phyloP scores from a whole-genome alignment of 2,113 vertebrate species.

The Lagopus leucura region DNA sequence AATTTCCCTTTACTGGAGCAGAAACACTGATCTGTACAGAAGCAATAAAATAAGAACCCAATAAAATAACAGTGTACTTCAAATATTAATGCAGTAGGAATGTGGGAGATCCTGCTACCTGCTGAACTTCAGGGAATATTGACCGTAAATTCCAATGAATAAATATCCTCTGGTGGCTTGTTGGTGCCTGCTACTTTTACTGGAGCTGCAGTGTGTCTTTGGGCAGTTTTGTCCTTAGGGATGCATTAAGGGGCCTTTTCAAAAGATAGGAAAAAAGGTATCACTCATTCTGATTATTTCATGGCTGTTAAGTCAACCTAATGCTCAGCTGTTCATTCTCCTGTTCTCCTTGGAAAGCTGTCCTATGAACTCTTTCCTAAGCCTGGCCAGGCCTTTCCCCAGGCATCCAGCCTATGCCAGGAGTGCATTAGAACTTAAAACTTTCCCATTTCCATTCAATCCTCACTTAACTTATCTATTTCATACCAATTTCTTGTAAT shows the following conservation, averaged over 20 bases:
- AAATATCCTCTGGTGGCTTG: neutral
- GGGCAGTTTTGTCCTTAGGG: neutral
- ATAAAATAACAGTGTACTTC: neutral
- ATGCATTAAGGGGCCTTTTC: neutral
- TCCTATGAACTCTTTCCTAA: neutral
- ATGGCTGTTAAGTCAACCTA: neutral
- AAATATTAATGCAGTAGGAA: rapidly evolving
- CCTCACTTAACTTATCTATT: neutral
- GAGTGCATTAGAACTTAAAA: neutral
- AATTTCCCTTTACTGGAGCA: neutral
- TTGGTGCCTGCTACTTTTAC: neutral
- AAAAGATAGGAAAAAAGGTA: neutral
- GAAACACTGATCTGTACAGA: neutral
- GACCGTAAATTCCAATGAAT: no score
- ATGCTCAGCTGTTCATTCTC: neutral
- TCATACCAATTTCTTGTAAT: neutral
- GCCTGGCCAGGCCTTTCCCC: neutral
- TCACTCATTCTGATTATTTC: neutral
- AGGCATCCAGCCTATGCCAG: neutral
- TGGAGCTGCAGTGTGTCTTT: neutral
- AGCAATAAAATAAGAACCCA: neutral
- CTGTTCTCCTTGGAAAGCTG: neutral
- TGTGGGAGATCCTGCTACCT: neutral
- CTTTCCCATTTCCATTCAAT: neutral
- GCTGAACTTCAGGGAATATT: neutral